phyloP scores from a whole-genome alignment of 2,797 vertebrate species.

The Muscicapa striata region DNA sequence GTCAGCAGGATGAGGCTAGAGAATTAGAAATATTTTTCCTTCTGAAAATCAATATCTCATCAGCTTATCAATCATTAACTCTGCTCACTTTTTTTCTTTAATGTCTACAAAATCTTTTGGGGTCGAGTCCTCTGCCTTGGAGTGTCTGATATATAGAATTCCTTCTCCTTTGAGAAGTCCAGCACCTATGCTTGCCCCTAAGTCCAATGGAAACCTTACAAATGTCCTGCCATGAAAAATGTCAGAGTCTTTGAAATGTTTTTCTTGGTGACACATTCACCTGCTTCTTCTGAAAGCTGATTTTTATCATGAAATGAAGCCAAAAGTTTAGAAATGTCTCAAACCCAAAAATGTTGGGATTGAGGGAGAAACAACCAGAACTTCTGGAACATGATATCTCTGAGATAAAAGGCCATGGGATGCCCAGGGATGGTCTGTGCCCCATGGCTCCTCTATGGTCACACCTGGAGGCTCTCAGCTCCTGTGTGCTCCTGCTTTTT shows the following conservation, averaged over 20 bases:
- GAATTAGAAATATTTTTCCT: neutral
- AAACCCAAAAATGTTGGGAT: neutral
- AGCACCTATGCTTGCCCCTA: neutral
- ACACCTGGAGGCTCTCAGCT: neutral
- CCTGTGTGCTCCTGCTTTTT: neutral
- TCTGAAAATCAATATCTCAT: conserved; percentile 17
- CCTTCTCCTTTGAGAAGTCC: neutral
- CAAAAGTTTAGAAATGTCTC: neutral
- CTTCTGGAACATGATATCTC: neutral
- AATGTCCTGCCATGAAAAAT: neutral
- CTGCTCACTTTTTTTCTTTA: neutral
- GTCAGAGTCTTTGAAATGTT: neutral
- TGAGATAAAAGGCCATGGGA: neutral
- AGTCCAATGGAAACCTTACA: neutral
- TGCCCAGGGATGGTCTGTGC: neutral
- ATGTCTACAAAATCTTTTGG: neutral
- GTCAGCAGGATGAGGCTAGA: neutral
- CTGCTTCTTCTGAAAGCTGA: neutral
- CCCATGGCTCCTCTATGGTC: rapidly evolving
- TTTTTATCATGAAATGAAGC: neutral
- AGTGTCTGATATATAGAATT: neutral
- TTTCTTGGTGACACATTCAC: neutral
- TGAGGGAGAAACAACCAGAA: neutral
- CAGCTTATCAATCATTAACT: neutral
- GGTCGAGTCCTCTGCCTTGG: neutral